phyloP scores from a whole-genome alignment of 2,888 invertebrate species.

The Pristionchus arcanus region DNA sequence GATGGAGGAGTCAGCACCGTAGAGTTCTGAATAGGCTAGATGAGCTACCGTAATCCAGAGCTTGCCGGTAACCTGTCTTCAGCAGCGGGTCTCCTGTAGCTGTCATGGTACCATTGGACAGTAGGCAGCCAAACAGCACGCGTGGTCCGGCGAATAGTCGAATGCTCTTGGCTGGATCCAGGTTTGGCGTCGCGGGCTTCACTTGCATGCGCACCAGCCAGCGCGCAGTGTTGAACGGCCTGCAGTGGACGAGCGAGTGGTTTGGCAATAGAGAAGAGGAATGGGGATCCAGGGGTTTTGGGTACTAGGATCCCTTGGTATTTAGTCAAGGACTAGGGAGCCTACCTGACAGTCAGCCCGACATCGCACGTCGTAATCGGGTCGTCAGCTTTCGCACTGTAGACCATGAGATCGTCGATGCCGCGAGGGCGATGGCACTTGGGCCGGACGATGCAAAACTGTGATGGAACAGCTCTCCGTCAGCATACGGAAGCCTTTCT shows the following conservation, averaged over 20 bases:
- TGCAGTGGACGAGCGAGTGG: background rate
- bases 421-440: background rate
- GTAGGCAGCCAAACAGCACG: background rate
- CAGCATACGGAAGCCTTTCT: background rate
- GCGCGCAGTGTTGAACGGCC: background rate
- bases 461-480: background rate
- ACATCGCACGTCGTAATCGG: background rate
- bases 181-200: background rate
- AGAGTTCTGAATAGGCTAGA: background rate
- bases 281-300: background rate
- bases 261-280: no score
- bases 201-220: background rate
- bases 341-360: background rate
- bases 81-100: background rate
- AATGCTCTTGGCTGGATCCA: conserved; percentile 5
- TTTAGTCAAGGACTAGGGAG: background rate
- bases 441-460: background rate
- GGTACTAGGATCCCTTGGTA: background rate
- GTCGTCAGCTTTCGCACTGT: background rate
- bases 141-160: background rate
- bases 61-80: background rate
- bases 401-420: background rate
- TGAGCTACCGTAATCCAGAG: no score
- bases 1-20: background rate
- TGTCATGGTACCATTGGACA: background rate